These are phyloP conservation scores for Esox niger DNA, from an alignment of 2,113 vertebrate genomes.

Conservation along the genomic window DNA sequence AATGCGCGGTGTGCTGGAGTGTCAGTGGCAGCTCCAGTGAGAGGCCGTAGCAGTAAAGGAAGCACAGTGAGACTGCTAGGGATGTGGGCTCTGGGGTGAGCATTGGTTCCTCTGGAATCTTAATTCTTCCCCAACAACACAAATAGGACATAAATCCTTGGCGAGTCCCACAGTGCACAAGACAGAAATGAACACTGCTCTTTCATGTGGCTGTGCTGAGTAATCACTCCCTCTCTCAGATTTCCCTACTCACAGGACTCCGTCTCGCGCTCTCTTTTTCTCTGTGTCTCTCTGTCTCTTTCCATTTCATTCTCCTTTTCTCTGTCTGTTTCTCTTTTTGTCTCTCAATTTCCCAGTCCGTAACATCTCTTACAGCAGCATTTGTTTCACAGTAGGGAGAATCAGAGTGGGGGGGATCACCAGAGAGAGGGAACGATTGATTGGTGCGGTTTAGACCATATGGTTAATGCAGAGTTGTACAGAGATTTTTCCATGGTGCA, in stretches of 20 bases:
- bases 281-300: not conserved
- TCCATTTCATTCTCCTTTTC: not conserved
- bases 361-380: slow-evolving; percentile 10
- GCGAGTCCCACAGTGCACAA: not conserved
- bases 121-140: slow-evolving; percentile 37
- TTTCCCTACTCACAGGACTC: not conserved
- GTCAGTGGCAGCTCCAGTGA: not conserved
- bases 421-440: not conserved
- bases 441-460: not conserved
- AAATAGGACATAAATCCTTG: slow-evolving; percentile 33
- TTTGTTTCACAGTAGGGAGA: slow-evolving; percentile 1
- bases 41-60: not conserved
- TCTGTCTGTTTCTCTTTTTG: not conserved
- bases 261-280: not conserved
- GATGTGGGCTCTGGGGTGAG: slow-evolving; percentile 12
- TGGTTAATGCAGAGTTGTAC: slow-evolving; percentile 15
- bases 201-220: slow-evolving; percentile 35
- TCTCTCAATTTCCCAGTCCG: not conserved
- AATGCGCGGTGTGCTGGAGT: not conserved
- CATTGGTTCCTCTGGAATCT: slow-evolving; percentile 30
- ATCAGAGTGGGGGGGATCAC: no score
- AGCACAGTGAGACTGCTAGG: not conserved
- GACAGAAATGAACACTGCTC: slow-evolving; percentile 18
- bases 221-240: slow-evolving; percentile 20
- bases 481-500: not conserved